Evolutionary conservation across 2,888 invertebrate genomes (phyloP), one percentile per base, ranked within the genome.

Genomic region (Nudaria mundana): DNA sequence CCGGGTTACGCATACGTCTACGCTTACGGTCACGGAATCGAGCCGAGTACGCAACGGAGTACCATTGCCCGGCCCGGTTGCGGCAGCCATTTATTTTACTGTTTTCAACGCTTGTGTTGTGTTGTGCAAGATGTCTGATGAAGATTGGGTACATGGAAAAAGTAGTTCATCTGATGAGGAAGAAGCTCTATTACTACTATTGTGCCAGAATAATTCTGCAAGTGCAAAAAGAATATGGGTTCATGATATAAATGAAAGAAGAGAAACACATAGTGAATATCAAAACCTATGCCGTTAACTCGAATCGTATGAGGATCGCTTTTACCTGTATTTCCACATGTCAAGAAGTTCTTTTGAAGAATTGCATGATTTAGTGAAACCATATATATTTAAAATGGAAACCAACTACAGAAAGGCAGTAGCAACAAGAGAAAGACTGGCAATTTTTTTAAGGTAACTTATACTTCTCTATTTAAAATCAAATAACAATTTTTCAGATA

Each of bases 201-300:
- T n/a, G n/a, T n/a, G n/a, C n/a, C n/a, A n/a, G n/a, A n/a, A n/a
- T n/a, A n/a, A n/a, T n/a, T n/a, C n/a, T n/a, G n/a, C n/a, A n/a
- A n/a, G n/a, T n/a, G n/a, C n/a, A n/a, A 31, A 31, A 31, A 16
- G 31, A 18, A 31, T n/a, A 31, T 31, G 31, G 31, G 31, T 31
- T 6, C 31, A 31, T 31, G 31, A 31, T 18, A 31, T 31, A 31
- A 31, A 31, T 31, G 18, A 31, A 31, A 31, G 20, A 8, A 16
- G 31, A 18, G 11, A 18, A 18, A 31, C 8, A 18, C 8, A 31
- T 18, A 18, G 18, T 16, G 31, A 31, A 18, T 31, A 31, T 31
- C 31, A 31, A 10, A 31, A 18, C 18, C 31, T 31, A 14, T 31
- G 31, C 31, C 31, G 31, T 18, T 10, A 31, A 31, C 10, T 24